Evolutionary conservation across 2,113 vertebrate species (phyloP).

Genomic region (Seriola aureovittata): DNA sequence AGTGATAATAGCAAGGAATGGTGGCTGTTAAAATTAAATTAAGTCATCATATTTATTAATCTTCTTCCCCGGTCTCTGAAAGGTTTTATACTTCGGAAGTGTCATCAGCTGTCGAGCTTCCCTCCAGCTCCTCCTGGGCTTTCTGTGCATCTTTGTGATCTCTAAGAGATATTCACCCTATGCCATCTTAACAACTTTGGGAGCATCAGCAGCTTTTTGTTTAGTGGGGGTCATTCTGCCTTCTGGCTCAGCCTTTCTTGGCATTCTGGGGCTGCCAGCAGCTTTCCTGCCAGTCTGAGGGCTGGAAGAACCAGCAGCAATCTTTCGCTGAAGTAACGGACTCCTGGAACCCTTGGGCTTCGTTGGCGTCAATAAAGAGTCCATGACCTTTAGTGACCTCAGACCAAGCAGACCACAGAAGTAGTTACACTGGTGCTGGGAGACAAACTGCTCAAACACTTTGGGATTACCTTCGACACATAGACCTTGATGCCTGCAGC

Average conservation of each 20-base stretch:
- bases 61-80: conserved; percentile 19
- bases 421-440: conserved; percentile 90
- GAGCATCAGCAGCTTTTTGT: conserved; percentile 75
- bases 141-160: conserved; percentile 6
- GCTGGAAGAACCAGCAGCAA: conserved; percentile 86
- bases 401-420: conserved; percentile 93
- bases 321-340: conserved; percentile 89
- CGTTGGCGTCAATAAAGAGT: conserved; percentile 81
- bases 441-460: conserved; percentile 90
- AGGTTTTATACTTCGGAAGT: background rate
- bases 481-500: conserved; percentile 92
- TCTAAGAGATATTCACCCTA: conserved; percentile 48
- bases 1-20: conserved; percentile 67
- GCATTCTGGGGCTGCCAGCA: conserved; percentile 84
- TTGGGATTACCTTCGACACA: conserved; percentile 89
- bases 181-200: conserved; percentile 51
- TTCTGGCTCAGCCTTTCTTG: conserved; percentile 81
- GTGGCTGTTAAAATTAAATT: conserved; percentile 42
- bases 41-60: conserved; percentile 14
- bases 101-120: background rate
- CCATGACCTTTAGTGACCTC: conserved; percentile 84
- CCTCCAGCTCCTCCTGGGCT: background rate
- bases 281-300: conserved; percentile 89
- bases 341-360: conserved; percentile 92
- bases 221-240: conserved; percentile 60